These are phyloP conservation scores for Psittacara wagleri DNA, from an alignment of 2,113 vertebrate genomes.

Conservation along the genomic window DNA sequence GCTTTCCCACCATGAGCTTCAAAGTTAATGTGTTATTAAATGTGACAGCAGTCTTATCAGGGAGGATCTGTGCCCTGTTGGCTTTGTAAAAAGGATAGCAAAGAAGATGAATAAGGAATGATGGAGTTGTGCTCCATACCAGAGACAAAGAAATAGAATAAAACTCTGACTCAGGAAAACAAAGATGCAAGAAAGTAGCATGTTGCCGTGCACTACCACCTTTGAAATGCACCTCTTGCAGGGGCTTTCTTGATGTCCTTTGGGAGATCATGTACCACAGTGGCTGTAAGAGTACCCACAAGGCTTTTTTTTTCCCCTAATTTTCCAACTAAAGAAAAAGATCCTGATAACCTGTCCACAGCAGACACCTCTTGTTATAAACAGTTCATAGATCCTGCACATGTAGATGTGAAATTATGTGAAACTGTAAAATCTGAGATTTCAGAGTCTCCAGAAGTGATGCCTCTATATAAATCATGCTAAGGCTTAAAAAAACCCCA, in stretches of 20 bases:
- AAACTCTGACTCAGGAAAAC: not conserved
- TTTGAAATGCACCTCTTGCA: not conserved
- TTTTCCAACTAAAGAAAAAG: not conserved
- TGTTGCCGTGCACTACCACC: accelerated
- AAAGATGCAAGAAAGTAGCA: not conserved
- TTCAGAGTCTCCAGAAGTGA: not conserved
- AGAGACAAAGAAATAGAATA: not conserved
- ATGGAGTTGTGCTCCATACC: not conserved
- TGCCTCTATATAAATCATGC: not conserved
- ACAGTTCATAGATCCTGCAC: not conserved
- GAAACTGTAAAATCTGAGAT: not conserved
- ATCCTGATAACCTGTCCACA: not conserved
- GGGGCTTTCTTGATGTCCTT: not conserved
- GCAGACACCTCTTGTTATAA: not conserved
- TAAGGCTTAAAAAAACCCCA: not conserved
- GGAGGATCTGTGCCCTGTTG: not conserved
- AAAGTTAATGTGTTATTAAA: not conserved
- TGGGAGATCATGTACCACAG: not conserved
- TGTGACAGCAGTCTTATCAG: not conserved
- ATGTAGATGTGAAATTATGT: not conserved
- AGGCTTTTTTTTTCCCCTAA: not conserved
- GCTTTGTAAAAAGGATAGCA: not conserved
- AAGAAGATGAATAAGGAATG: not conserved
- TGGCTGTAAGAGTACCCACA: not conserved
- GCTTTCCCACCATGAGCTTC: not conserved